Conservation (phyloP, 2,888 invertebrate genomes). For the Drosophila longiperda region DNA sequence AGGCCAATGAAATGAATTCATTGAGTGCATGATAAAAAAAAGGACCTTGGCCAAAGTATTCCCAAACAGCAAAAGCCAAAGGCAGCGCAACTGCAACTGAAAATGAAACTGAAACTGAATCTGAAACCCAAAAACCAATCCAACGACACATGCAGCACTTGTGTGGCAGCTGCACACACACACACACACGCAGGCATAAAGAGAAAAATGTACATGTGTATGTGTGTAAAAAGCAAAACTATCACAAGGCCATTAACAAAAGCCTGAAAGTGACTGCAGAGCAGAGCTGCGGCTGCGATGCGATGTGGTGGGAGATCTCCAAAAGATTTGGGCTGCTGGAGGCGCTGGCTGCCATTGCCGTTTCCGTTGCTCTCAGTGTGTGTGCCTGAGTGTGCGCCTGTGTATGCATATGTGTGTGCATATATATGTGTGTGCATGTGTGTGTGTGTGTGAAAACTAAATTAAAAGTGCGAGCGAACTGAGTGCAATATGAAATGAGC, state of each 20-base stretch:
- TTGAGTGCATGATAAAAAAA: slow-evolving; percentile 25
- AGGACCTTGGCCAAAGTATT: slow-evolving; percentile 49
- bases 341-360: slow-evolving; percentile 34
- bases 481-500: slow-evolving; percentile 64
- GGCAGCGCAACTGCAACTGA: slow-evolving; percentile 15
- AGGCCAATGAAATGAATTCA: slow-evolving; percentile 47
- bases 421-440: neutral
- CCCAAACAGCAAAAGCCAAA: slow-evolving; percentile 6
- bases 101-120: slow-evolving; percentile 33
- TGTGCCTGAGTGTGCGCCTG: neutral
- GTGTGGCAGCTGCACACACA: slow-evolving; percentile 42
- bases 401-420: neutral
- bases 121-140: slow-evolving; percentile 53
- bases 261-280: slow-evolving; percentile 69
- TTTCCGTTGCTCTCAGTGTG: slow-evolving; percentile 3
- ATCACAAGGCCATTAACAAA: slow-evolving; percentile 79
- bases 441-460: slow-evolving; percentile 53
- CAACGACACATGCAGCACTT: slow-evolving; percentile 50
- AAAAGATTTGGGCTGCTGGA: slow-evolving; percentile 39
- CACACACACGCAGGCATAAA: slow-evolving; percentile 12
- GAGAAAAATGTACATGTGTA: neutral
- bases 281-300: neutral
- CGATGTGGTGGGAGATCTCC: slow-evolving; percentile 1
- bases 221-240: slow-evolving; percentile 47
- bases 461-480: slow-evolving; percentile 70